These are phyloP conservation scores for Collichthys lucidus DNA, from an alignment of 2,113 vertebrate genomes.

Conservation along the genomic window DNA sequence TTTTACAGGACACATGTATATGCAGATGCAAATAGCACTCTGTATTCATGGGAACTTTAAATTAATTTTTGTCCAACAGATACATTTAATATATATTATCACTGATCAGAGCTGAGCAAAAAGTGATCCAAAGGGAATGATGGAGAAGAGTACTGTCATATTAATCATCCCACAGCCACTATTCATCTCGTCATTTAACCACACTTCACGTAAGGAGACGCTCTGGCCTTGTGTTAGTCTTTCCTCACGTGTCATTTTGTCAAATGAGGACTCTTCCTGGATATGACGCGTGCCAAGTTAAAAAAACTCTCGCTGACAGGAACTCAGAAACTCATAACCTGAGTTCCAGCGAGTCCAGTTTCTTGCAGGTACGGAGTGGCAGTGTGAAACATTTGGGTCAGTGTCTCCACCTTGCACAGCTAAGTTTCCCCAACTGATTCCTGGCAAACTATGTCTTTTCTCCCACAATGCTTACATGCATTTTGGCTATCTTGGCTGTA, in stretches of 20 bases:
- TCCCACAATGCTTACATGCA: no score
- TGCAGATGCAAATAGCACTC: no score
- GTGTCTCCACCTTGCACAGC: no score
- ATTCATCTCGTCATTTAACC: conserved; percentile 61
- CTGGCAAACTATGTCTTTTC: no score
- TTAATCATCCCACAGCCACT: conserved; percentile 60
- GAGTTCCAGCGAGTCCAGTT: background rate
- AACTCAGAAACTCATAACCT: background rate
- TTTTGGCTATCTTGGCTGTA: no score
- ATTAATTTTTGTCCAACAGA: background rate
- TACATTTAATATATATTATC: background rate
- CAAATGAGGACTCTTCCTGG: conserved; percentile 45
- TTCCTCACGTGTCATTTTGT: conserved; percentile 56
- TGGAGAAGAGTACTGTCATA: conserved; percentile 2
- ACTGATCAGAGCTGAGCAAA: background rate
- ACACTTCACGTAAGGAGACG: conserved; percentile 42
- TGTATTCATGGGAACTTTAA: background rate
- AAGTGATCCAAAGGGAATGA: background rate
- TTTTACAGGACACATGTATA: no score
- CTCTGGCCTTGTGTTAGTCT: conserved; percentile 48
- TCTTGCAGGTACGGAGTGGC: background rate
- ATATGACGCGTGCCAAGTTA: background rate
- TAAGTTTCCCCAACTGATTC: no score
- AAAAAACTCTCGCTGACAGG: conserved; percentile 33
- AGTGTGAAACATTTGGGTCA: no score